phyloP scores from a whole-genome alignment of 2,888 invertebrate genomes.

The Ametastegia equiseti region DNA sequence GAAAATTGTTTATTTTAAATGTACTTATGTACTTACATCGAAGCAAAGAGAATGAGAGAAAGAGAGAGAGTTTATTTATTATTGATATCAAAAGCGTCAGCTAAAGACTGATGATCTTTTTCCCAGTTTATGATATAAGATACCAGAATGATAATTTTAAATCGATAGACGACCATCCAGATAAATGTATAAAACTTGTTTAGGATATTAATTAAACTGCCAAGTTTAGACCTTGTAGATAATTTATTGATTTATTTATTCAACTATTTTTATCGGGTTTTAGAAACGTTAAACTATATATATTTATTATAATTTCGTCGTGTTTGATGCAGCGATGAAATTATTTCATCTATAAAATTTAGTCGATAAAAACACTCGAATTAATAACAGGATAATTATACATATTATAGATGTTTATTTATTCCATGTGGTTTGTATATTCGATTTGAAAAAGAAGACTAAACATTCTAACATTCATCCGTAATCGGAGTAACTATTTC shows the following conservation, averaged over 20 bases:
- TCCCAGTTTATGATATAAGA: background rate
- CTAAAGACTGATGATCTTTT: background rate
- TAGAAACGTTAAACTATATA: background rate
- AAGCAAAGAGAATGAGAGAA: too few species aligned
- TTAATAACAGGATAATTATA: background rate
- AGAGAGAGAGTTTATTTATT: slow-evolving; percentile 38
- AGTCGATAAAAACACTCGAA: background rate
- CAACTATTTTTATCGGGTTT: background rate
- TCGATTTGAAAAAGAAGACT: background rate
- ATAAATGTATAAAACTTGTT: background rate
- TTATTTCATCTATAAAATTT: too few species aligned
- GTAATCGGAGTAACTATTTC: too few species aligned
- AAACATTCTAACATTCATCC: too few species aligned
- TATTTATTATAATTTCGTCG: too few species aligned
- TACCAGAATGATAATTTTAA: background rate
- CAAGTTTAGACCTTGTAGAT: slow-evolving; percentile 1
- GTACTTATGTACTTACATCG: slow-evolving; percentile 22
- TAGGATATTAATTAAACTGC: slow-evolving; percentile 2
- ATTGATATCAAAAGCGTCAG: background rate
- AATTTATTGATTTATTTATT: slow-evolving; percentile 35
- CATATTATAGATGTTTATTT: background rate
- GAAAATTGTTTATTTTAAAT: background rate
- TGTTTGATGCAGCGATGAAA: too few species aligned
- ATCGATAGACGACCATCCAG: background rate
- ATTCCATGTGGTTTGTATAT: background rate